Conservation (phyloP, 2,888 invertebrate species). For the Platycheirus rosarum region DNA sequence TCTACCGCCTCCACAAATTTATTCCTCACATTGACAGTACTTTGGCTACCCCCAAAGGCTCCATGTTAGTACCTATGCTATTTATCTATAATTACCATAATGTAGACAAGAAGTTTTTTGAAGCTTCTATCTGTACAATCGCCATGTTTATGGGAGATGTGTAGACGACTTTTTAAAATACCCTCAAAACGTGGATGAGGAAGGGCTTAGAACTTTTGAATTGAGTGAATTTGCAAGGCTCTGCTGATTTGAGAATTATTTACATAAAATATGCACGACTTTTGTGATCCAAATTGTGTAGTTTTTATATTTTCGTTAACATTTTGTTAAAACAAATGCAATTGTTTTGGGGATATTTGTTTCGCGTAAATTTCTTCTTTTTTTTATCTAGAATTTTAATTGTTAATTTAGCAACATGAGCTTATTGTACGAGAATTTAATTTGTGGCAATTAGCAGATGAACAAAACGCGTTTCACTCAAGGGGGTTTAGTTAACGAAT, state of each 20-base stretch:
- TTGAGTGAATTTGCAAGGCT: conserved; percentile 12
- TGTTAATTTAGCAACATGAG: conserved; percentile 6
- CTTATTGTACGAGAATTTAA: conserved; percentile 11
- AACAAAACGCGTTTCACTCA: conserved; percentile 2
- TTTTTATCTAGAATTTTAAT: conserved; percentile 38
- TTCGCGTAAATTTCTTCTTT: conserved; percentile 59
- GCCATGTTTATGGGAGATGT: conserved; percentile 24
- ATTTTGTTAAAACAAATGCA: background rate
- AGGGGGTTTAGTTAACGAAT: conserved; percentile 22
- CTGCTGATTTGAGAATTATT: background rate
- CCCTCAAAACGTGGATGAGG: background rate
- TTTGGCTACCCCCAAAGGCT: conserved; percentile 31
- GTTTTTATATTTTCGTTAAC: background rate
- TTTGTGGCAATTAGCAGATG: conserved; percentile 46
- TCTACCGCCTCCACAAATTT: background rate
- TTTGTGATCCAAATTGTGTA: conserved; percentile 58
- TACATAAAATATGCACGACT: background rate
- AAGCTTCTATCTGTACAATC: conserved; percentile 59
- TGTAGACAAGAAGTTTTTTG: conserved; percentile 61
- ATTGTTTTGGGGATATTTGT: conserved; percentile 35
- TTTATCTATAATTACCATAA: conserved; percentile 60
- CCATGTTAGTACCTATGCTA: conserved; percentile 26
- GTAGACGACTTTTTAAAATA: conserved; percentile 7
- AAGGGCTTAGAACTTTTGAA: background rate
- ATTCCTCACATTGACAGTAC: background rate